phyloP scores from a whole-genome alignment of 2,113 vertebrate species.

The Clarias macrocephalus region DNA sequence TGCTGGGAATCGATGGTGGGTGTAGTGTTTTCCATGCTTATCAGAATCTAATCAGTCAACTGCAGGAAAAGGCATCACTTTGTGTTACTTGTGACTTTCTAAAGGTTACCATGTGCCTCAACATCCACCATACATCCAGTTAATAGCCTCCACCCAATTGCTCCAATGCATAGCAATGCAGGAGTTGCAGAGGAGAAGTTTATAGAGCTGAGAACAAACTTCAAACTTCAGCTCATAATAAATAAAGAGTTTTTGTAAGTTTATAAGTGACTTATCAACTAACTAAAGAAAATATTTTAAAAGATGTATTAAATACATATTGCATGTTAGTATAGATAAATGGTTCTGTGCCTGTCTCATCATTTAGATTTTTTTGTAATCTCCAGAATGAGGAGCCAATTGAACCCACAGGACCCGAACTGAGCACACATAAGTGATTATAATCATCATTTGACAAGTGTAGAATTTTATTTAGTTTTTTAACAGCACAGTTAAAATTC shows the following conservation, averaged over 20 bases:
- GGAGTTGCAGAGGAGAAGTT: slow-evolving; percentile 21
- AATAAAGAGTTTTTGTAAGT: not conserved
- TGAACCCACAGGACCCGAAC: not conserved
- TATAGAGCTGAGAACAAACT: slow-evolving; percentile 4
- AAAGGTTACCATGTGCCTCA: slow-evolving; percentile 69
- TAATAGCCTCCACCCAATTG: slow-evolving; percentile 38
- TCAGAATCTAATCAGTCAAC: slow-evolving; percentile 77
- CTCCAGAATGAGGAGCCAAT: not conserved
- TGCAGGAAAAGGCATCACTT: slow-evolving; percentile 74
- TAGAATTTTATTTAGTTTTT: not conserved
- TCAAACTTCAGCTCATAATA: slow-evolving; percentile 26
- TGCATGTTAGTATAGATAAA: slow-evolving; percentile 31
- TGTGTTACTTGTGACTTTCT: slow-evolving; percentile 67
- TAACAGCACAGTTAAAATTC: not conserved
- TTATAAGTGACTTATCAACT: not conserved
- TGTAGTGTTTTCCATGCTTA: slow-evolving; percentile 76
- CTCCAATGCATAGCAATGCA: slow-evolving; percentile 30
- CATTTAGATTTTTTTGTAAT: not conserved
- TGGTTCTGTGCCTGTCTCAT: not conserved
- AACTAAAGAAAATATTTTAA: not conserved
- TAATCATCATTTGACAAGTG: not conserved
- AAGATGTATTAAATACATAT: not conserved
- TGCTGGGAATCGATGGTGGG: slow-evolving; percentile 73
- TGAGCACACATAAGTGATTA: not conserved
- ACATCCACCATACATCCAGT: slow-evolving; percentile 62